Base-by-base conservation (phyloP, 64 coral and sea anemone genomes). In the Stichodactyla mertensii region DNA sequence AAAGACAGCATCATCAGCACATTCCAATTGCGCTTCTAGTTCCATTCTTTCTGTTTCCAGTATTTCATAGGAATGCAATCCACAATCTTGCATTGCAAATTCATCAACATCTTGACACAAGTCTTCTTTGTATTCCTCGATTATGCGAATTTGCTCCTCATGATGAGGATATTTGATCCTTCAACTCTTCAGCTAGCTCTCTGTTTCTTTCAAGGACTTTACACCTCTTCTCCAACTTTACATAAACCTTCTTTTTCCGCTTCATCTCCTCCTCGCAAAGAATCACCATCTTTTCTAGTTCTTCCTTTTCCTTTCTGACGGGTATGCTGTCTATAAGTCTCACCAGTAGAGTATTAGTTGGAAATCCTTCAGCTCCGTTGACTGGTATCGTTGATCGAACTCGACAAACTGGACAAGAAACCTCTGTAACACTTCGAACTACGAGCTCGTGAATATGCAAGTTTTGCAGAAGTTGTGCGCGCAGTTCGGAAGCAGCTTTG, bases 251-350 rank as follows among this genome's bases (percentile, higher is more conserved):
- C 77, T 36, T 79, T 51, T 79, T 79, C 51, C 77, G 45, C 36
- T 79, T 45, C 52, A 79, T 79, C 77, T 79, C 27, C 13, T 79
- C 77, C 27, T 79, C 52, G 51, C 77, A 79, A 11, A 31, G 51
- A 79, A 12, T 13, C 51, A 79, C 2, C 1, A 9, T 22, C 28
- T 79, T 14, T 52, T 79, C 51, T 79, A 79, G 27, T 52, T 79
- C 77, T 16, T 31, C 12, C 77, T 51, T 31, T 79, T 79, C 77
- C 18, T 79, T 79, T 45, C 27, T 31, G 45, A 45, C 77, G 14
- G 77, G 77, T 51, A 79, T 79, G 28, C 52, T 79, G 28, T 79
- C 77, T 14, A 79, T 79, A 14, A 79, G 51, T 28, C 77, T 79
- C 26, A 79, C 77, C 14, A 79, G 14, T 7, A 79, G 51, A 36